A percentile compares a stretch with the other conserved stretches of the same genome.
phyloP scores from a whole-genome alignment of 92 coral and sea anemone genomes.

The Virgularia gustaviana region DNA sequence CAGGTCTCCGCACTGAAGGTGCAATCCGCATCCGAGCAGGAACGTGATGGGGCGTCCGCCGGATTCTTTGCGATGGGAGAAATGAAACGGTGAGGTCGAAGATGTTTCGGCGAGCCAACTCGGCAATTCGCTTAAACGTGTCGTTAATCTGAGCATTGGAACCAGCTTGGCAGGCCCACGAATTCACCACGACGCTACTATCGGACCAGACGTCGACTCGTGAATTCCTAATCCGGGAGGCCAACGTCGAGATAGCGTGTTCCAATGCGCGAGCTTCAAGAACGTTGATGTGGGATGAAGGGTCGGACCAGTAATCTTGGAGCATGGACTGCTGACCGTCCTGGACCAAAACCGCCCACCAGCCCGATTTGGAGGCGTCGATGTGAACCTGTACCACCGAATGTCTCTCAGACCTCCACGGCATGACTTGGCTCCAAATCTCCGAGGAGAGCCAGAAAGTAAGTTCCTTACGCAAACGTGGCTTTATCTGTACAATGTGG shows the following conservation, averaged over 20 bases:
- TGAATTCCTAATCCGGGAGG: conserved; percentile 10
- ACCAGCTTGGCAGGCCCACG: conserved; percentile 24
- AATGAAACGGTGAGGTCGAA: conserved; percentile 35
- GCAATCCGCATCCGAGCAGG: conserved; percentile 40
- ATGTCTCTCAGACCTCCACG: conserved; percentile 50
- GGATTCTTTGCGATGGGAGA: conserved; percentile 46
- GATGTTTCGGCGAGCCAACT: conserved; percentile 37
- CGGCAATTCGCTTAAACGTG: conserved; percentile 43
- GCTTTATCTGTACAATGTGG: conserved; percentile 6
- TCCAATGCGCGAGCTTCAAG: conserved; percentile 39
- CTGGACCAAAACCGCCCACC: conserved; percentile 43
- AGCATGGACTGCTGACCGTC: conserved; percentile 21
- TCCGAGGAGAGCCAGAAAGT: conserved; percentile 50
- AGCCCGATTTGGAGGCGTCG: conserved; percentile 45
- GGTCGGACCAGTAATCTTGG: conserved; percentile 45
- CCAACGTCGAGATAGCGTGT: conserved; percentile 21
- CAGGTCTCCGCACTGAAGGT: conserved; percentile 31
- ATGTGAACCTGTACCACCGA: conserved; percentile 31
- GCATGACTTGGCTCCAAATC: conserved; percentile 34
- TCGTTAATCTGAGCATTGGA: conserved; percentile 39
- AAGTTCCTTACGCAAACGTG: conserved; percentile 15
- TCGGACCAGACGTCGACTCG: conserved; percentile 18
- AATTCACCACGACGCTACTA: background rate
- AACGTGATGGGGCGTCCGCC: conserved; percentile 49
- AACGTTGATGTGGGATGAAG: background rate